Evolutionary conservation across 2,113 vertebrate species (phyloP).

Genomic region (Eptesicus fuscus): DNA sequence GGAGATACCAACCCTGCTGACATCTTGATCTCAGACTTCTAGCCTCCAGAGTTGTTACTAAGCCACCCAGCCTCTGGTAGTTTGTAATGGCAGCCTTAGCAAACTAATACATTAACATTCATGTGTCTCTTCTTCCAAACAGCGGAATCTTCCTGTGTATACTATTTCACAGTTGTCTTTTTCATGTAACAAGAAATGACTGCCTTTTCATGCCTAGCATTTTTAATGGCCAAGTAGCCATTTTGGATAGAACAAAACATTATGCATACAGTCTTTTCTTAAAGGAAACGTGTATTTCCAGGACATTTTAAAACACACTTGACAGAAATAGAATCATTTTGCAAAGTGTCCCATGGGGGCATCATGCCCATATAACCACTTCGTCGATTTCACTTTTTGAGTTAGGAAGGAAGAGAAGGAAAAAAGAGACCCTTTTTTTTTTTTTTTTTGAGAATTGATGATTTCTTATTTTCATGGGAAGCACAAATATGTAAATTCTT

Average conservation of each 20-base stretch:
- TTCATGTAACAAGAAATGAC: not conserved
- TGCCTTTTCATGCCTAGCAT: not conserved
- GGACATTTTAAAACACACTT: not conserved
- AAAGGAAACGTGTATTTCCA: not conserved
- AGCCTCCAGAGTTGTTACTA: too few species aligned
- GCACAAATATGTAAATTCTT: not conserved
- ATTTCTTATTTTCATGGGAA: not conserved
- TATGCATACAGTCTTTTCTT: not conserved
- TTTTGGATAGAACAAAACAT: not conserved
- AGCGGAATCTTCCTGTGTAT: not conserved
- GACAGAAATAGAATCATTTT: not conserved
- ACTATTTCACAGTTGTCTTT: not conserved
- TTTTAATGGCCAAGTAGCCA: not conserved
- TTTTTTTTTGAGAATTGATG: not conserved
- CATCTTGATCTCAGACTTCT: not conserved
- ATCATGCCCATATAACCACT: not conserved
- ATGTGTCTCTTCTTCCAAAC: not conserved
- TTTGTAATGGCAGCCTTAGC: rapidly evolving
- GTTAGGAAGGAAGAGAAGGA: not conserved
- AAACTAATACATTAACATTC: not conserved
- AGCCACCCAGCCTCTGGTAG: not conserved
- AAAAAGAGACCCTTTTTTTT: not conserved
- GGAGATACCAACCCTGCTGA: not conserved
- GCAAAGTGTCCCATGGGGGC: not conserved
- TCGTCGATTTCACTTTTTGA: not conserved